Percentiles rank a stretch among this genome's conserved stretches.
Evolutionary conservation across 2,888 invertebrate species (phyloP).

Genomic region (Steinernema carpocapsae): DNA sequence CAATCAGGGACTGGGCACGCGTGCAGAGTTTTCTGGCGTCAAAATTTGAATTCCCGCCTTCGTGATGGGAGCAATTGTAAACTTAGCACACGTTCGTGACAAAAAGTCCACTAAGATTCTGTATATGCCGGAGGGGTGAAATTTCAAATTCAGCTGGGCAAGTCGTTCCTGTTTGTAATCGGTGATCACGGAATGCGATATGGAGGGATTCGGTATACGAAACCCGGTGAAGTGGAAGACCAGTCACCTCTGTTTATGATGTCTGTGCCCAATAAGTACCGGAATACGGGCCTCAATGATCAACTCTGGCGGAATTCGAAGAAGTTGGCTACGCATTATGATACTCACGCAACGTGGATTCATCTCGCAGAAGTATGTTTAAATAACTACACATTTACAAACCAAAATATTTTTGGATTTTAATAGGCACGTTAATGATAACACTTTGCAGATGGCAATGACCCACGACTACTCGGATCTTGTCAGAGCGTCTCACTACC

Average conservation of each 20-base stretch:
- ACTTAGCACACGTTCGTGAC: no score
- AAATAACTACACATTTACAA: no score
- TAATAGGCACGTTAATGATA: no score
- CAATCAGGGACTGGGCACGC: no score
- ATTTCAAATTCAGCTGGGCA: constrained; percentile 35
- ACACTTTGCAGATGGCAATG: not conserved
- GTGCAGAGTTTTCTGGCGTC: no score
- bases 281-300: not conserved
- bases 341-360: constrained; percentile 37
- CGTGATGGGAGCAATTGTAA: no score
- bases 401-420: no score
- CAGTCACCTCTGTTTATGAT: constrained; percentile 29
- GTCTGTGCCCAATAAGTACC: constrained; percentile 9
- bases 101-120: no score
- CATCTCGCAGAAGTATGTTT: not conserved
- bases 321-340: constrained; percentile 38
- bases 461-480: not conserved
- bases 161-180: constrained; percentile 38
- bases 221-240: constrained; percentile 32
- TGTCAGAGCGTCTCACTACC: not conserved
- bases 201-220: not conserved
- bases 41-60: no score
- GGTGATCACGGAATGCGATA: constrained; percentile 40
- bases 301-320: constrained; percentile 17
- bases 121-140: no score